Conservation (phyloP, 1,140 invertebrate genomes). For the Drosophila littoralis region DNA sequence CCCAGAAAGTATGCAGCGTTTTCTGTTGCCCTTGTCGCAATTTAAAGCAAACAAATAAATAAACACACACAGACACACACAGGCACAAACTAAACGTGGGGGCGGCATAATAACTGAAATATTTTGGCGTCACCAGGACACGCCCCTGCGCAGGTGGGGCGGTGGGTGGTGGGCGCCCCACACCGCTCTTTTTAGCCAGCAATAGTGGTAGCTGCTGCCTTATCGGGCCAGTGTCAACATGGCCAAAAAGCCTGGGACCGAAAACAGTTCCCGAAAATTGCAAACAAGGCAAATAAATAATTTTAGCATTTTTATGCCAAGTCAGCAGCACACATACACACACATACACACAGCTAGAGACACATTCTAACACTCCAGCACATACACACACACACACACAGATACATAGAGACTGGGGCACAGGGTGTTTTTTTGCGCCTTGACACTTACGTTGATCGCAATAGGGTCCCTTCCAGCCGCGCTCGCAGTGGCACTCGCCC, state of each 20-base stretch:
- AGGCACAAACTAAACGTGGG: constrained; percentile 20
- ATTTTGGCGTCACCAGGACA: constrained; percentile 70
- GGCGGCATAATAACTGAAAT: constrained; percentile 78
- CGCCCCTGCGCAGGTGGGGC: constrained; percentile 16
- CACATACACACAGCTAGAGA: constrained; percentile 11
- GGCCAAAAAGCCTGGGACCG: constrained; percentile 4
- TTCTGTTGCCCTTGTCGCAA: constrained; percentile 26
- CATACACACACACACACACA: constrained; percentile 25
- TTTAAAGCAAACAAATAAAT: constrained; percentile 32
- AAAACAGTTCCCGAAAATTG: constrained; percentile 63
- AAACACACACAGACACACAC: constrained; percentile 12
- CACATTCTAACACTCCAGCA: constrained; percentile 15
- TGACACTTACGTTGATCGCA: constrained; percentile 91
- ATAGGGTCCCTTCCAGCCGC: constrained; percentile 94
- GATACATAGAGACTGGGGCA: background rate
- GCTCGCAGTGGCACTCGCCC: constrained; percentile 94
- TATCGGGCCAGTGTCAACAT: constrained; percentile 74
- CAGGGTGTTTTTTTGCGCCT: constrained; percentile 21
- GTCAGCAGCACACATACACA: constrained; percentile 53
- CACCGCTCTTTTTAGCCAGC: too few species aligned
- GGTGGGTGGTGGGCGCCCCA: too few species aligned
- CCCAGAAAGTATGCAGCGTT: constrained; percentile 36
- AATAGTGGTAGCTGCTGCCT: constrained; percentile 25
- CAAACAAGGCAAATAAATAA: constrained; percentile 83
- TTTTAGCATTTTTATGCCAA: constrained; percentile 82